Conservation (phyloP, 1,140 invertebrate species). For the Drosophila bipectinata region DNA sequence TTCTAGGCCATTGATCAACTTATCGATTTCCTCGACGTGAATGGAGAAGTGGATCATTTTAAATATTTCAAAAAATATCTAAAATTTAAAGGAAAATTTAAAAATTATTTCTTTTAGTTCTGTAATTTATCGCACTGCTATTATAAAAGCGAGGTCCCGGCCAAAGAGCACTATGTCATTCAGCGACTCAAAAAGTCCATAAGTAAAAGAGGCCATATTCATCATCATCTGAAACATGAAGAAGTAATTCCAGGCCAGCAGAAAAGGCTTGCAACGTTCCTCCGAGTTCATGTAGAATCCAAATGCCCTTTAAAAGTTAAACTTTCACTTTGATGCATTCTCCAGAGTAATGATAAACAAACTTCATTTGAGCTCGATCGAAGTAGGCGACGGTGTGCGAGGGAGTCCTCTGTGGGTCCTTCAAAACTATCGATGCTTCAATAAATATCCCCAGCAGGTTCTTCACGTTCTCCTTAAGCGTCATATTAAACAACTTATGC, state of each 20-base stretch:
- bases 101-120: neutral
- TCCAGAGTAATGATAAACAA: neutral
- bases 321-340: neutral
- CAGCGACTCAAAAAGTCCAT: conserved; percentile 3
- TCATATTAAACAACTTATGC: neutral
- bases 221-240: neutral
- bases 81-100: neutral
- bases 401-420: neutral
- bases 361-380: conserved; percentile 1
- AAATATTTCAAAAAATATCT: conserved; percentile 11
- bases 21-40: conserved; percentile 29
- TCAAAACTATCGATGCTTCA: conserved; percentile 9
- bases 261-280: neutral
- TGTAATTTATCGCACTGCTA: conserved; percentile 15
- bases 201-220: neutral
- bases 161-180: conserved; percentile 38
- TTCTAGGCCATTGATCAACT: conserved; percentile 33
- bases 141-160: conserved; percentile 37
- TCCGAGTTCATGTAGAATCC: conserved; percentile 36
- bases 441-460: neutral
- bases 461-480: neutral
- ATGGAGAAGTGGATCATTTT: conserved; percentile 13
- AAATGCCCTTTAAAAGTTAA: conserved; percentile 15
- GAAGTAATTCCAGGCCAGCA: conserved; percentile 23
- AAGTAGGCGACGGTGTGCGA: conserved; percentile 13